Base-by-base conservation (phyloP, 2,888 invertebrate genomes). In the Archaeoteleia sp. region DNA sequence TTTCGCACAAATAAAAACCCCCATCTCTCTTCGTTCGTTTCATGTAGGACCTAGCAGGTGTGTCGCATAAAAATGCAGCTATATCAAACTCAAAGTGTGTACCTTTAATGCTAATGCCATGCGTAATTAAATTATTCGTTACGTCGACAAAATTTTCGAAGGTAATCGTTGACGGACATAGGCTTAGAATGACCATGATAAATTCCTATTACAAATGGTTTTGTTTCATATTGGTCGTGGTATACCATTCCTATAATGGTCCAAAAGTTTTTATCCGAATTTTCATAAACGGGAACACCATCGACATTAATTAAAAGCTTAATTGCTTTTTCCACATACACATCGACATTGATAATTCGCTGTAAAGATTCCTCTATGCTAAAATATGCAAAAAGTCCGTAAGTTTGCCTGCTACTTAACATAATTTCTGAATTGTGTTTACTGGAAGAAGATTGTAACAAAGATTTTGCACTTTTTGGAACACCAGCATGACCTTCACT, bases 1-100 rank as follows among this genome's bases (percentile, higher is more conserved):
- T 20, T 20, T 20, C 20, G 5, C 20, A 20, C 3, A 5, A 20
- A 20, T 20, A 20, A 20, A 20, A 20, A 2, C 20, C 20, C 20
- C 3, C 5, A 20, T 20, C 3, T 5, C 20, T 5, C 5, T 20
- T 20, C 2, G 3, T 4, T 20, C 20, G 20, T 5, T 20, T 20
- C 1, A 48, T 48, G 23, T 25, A 48, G 1, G 48, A 34, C 25
- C 48, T 48, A 8, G 48, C 35, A 10, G 46, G 46, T 1, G 48
- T 48, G 35, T 48, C 48, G 15, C 48, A 48, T 9, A 40, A 9
- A 23, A 40, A 40, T 7, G 29, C 3, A 5, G 1, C 8, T n/a
- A 29, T 29, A 23, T 23, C 7, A n/a, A 40, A 23, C 3, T n/a
- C 10, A 23, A 40, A 40, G n/a, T 40, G 20, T 17, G 17, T 17